These are phyloP conservation scores for Scaptodrosophila latifasciaeformis DNA, from an alignment of 2,888 invertebrate species.

Conservation along the genomic window DNA sequence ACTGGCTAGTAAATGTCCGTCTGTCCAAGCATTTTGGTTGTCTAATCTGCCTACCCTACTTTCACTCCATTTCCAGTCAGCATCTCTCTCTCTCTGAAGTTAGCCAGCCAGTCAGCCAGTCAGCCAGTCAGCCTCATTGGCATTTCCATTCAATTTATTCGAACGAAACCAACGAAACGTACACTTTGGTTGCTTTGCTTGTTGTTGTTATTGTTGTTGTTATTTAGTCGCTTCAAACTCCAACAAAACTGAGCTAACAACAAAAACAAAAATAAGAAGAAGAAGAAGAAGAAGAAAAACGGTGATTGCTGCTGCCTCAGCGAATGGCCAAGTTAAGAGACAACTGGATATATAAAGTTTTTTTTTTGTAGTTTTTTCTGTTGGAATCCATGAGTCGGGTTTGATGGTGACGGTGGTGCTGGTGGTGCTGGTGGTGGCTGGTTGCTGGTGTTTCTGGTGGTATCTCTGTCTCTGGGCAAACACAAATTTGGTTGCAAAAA, in stretches of 20 bases:
- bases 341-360: too few species aligned
- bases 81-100: too few species aligned
- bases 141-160: constrained; percentile 62
- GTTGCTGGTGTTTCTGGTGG: not conserved
- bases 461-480: not conserved
- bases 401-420: too few species aligned
- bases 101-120: too few species aligned
- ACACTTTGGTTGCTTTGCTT: too few species aligned
- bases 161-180: constrained; percentile 37
- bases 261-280: constrained; percentile 26
- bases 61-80: constrained; percentile 70
- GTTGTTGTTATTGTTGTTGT: constrained; percentile 17
- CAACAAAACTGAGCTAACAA: constrained; percentile 13
- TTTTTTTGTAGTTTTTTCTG: too few species aligned
- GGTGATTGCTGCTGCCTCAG: too few species aligned
- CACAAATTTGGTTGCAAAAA: too few species aligned
- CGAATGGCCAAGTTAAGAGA: too few species aligned
- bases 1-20: not conserved
- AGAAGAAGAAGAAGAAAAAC: too few species aligned
- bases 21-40: constrained; percentile 3
- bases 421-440: too few species aligned
- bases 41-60: constrained; percentile 73
- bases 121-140: constrained; percentile 17
- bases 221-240: constrained; percentile 18
- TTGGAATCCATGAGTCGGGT: too few species aligned